These are phyloP conservation scores for Caligus rogercresseyi DNA, from an alignment of 1,140 invertebrate species.

Conservation along the genomic window DNA sequence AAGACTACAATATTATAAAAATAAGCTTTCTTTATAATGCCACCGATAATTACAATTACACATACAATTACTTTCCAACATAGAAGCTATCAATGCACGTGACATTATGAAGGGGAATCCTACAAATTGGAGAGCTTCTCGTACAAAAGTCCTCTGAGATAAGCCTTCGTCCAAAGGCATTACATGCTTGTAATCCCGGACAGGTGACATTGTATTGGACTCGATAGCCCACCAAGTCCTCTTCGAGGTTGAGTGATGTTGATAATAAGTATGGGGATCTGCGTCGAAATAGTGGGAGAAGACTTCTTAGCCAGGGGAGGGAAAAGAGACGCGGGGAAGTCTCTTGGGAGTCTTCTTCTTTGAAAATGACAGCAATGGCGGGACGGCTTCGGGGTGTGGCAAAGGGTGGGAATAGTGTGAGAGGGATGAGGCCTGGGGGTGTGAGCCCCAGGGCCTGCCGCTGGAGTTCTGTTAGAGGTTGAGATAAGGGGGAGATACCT, in stretches of 20 bases:
- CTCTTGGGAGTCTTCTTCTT: neutral
- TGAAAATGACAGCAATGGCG: slow-evolving; percentile 2
- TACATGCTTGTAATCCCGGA: neutral
- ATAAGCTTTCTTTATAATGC: too few species aligned
- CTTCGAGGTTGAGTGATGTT: neutral
- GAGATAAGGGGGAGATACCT: neutral
- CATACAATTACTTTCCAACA: too few species aligned
- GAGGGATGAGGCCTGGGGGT: neutral
- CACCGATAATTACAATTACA: too few species aligned
- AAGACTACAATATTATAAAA: too few species aligned
- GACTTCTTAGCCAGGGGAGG: neutral
- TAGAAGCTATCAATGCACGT: too few species aligned
- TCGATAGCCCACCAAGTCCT: neutral
- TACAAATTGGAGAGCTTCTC: neutral
- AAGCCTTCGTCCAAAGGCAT: neutral
- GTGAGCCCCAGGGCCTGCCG: neutral
- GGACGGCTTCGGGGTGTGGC: neutral
- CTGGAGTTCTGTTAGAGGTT: neutral
- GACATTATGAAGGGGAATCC: too few species aligned
- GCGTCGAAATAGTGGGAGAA: neutral
- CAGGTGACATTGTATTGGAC: neutral
- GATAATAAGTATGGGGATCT: neutral
- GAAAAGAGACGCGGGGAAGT: neutral
- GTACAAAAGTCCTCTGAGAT: neutral
- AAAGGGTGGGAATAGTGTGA: neutral